Percentiles rank a stretch among this genome's conserved stretches.
These are phyloP conservation scores for Hirtodrosophila cameraria DNA, from an alignment of 2,888 invertebrate species.

Conservation along the genomic window DNA sequence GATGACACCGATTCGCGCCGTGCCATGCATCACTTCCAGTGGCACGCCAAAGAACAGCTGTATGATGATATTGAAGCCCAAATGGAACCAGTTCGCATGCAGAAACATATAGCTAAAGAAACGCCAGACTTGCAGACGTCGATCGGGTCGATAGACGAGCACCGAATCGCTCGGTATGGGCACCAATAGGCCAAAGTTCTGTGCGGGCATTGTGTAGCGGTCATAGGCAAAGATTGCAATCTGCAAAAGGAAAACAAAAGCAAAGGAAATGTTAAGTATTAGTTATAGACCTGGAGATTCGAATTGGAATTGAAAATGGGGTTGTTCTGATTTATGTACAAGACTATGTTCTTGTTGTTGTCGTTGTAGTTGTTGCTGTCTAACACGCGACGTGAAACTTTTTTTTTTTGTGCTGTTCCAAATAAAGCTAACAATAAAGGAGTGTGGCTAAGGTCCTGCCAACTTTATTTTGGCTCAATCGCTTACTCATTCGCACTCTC, in stretches of 20 bases:
- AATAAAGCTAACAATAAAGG: conserved; percentile 37
- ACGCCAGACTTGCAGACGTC: conserved; percentile 95
- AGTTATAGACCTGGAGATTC: not conserved
- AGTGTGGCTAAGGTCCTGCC: conserved; percentile 54
- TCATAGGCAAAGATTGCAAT: conserved; percentile 97
- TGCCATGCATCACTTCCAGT: conserved; percentile 98
- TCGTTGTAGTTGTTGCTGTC: conserved; percentile 43
- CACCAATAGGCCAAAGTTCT: conserved; percentile 92
- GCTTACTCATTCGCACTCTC: conserved; percentile 1
- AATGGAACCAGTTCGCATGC: conserved; percentile 97
- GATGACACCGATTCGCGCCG: conserved; percentile 92
- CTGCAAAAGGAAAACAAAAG: conserved; percentile 85
- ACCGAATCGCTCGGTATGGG: conserved; percentile 96
- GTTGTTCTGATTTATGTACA: conserved; percentile 60
- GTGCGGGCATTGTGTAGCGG: conserved; percentile 86
- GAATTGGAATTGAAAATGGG: conserved; percentile 15
- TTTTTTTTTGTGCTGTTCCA: conserved; percentile 49
- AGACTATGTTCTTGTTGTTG: conserved; percentile 13
- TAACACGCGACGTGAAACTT: conserved; percentile 63
- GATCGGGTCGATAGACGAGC: conserved; percentile 97
- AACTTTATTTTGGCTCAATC: conserved; percentile 56
- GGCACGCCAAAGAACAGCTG: conserved; percentile 97
- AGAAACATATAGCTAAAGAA: conserved; percentile 97
- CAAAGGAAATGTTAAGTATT: not conserved
- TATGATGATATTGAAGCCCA: conserved; percentile 96